Percentiles rank a stretch among this genome's conserved stretches.
Conservation (phyloP, 2,888 invertebrate genomes). For the Leucophenga montana region DNA sequence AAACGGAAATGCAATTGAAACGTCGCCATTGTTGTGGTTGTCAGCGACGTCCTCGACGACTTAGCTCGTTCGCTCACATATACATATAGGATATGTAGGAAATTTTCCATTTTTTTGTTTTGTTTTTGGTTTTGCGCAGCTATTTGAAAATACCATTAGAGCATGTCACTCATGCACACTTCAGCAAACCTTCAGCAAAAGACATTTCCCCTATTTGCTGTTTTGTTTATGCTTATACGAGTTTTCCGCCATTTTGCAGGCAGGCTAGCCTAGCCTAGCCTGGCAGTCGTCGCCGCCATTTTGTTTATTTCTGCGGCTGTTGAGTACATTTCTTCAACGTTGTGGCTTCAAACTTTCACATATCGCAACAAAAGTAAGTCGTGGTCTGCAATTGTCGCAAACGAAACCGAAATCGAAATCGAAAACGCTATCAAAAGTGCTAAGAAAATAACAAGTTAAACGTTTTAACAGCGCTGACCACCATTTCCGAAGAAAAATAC, state of each 20-base stretch:
- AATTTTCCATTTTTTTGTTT: too few relatives aligned
- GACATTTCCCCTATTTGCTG: conserved; percentile 9
- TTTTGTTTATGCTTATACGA: conserved; percentile 54
- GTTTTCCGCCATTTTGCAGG: conserved; percentile 42
- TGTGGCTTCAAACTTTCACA: neutral
- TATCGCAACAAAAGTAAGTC: conserved; percentile 48
- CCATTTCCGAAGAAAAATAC: neutral
- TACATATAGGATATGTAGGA: too few relatives aligned
- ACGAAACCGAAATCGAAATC: conserved; percentile 8
- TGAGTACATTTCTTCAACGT: neutral
- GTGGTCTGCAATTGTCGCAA: conserved; percentile 29
- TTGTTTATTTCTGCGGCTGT: conserved; percentile 42
- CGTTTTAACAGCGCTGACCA: neutral
- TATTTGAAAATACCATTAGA: conserved; percentile 65
- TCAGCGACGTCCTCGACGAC: conserved; percentile 37
- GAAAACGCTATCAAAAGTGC: conserved; percentile 1
- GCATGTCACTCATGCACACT: conserved; percentile 46
- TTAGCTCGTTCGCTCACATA: conserved; percentile 19
- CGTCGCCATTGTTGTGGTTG: conserved; percentile 57
- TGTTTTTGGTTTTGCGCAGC: conserved; percentile 51
- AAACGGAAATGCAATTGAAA: conserved; percentile 71
- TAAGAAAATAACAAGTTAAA: neutral
- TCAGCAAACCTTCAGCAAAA: conserved; percentile 37
- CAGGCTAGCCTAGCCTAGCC: too few relatives aligned
- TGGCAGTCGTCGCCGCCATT: conserved; percentile 46